Conservation (phyloP, 2,113 vertebrate genomes). For the Aix galericulata region DNA sequence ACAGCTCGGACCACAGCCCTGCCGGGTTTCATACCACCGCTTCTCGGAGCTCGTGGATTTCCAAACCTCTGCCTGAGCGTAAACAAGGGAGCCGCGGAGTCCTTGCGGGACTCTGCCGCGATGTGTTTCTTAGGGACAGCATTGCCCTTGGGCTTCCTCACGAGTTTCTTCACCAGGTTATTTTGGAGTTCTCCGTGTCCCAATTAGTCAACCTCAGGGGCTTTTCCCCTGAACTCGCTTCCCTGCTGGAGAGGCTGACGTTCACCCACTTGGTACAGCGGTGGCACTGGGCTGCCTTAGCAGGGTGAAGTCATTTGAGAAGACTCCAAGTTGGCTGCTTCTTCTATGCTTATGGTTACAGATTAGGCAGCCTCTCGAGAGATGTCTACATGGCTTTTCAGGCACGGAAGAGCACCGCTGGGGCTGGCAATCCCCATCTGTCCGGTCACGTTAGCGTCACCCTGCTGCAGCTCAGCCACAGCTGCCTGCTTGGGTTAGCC, state of each 20-base stretch:
- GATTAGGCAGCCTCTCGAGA: neutral
- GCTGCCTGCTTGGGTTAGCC: fast-evolving
- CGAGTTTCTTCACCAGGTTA: neutral
- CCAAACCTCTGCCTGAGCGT: neutral
- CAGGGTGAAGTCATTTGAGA: neutral
- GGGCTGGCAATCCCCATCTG: neutral
- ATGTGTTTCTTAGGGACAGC: neutral
- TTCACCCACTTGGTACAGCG: neutral
- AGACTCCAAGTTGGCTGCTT: neutral
- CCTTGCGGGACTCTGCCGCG: fast-evolving
- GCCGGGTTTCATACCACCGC: too few relatives aligned
- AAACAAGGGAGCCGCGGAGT: neutral
- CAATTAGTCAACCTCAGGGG: neutral
- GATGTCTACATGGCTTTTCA: neutral
- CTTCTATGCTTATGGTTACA: neutral
- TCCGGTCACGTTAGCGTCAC: fast-evolving
- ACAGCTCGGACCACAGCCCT: neutral
- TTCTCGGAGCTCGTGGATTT: neutral
- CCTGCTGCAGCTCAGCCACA: fast-evolving
- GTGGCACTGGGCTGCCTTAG: fast-evolving
- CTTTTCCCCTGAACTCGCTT: neutral
- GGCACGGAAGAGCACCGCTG: neutral
- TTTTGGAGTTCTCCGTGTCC: neutral
- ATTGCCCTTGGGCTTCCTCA: neutral
- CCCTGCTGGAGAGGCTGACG: neutral